Conservation (phyloP, 2,888 invertebrate species). For the Macaria notata region DNA sequence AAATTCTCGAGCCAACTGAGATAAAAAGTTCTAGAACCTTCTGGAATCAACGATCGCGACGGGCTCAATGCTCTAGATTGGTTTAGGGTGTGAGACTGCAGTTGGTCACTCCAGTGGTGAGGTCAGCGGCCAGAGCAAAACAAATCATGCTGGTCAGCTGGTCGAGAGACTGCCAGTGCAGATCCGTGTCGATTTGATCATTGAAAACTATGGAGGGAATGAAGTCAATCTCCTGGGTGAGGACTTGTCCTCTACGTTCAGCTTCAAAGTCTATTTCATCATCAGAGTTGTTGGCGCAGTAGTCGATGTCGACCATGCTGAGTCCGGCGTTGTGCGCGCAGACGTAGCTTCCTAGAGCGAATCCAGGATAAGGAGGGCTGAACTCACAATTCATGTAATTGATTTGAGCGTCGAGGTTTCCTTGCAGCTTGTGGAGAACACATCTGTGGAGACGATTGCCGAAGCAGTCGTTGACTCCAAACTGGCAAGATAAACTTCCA, state of each 20-base stretch:
- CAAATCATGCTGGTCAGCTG: conserved; percentile 55
- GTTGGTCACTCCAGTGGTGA: conserved; percentile 48
- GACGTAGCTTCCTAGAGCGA: conserved; percentile 44
- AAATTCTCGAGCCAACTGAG: conserved; percentile 49
- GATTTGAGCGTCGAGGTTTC: conserved; percentile 55
- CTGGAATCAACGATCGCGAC: conserved; percentile 41
- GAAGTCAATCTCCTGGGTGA: conserved; percentile 50
- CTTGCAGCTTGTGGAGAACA: conserved; percentile 51
- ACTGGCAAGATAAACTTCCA: conserved; percentile 55
- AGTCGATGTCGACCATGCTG: conserved; percentile 50
- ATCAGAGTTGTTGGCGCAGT: conserved; percentile 54
- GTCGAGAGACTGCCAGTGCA: conserved; percentile 41
- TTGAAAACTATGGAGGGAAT: conserved; percentile 66
- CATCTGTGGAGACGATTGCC: conserved; percentile 72
- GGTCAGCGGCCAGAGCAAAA: conserved; percentile 55
- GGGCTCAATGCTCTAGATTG: conserved; percentile 32
- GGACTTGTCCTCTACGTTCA: conserved; percentile 44
- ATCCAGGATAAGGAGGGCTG: conserved; percentile 47
- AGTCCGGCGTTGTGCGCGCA: conserved; percentile 60
- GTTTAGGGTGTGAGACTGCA: conserved; percentile 42
- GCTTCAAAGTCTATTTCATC: conserved; percentile 54
- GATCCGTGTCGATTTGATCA: conserved; percentile 38
- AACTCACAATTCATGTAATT: conserved; percentile 71
- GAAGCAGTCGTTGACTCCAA: conserved; percentile 60
- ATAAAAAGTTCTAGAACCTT: conserved; percentile 58